phyloP scores from a whole-genome alignment of 2,888 invertebrate genomes.

The Griposia aprilina region DNA sequence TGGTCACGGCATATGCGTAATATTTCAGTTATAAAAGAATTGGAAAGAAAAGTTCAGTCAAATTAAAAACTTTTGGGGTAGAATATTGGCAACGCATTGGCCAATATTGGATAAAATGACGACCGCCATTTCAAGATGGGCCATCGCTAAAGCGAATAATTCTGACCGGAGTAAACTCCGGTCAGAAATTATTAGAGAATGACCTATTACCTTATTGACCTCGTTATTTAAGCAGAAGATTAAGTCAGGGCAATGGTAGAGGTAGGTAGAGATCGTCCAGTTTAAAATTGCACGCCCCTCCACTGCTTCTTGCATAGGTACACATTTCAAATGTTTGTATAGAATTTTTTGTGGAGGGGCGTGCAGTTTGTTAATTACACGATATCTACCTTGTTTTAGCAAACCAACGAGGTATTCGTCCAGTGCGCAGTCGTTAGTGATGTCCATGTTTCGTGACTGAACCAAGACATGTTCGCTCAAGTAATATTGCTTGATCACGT shows the following conservation, averaged over 20 bases:
- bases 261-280: too few relatives aligned
- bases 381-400: slow-evolving; percentile 81
- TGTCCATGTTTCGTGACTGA: slow-evolving; percentile 78
- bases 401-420: slow-evolving; percentile 82
- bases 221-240: too few relatives aligned
- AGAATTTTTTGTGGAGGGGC: too few relatives aligned
- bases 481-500: slow-evolving; percentile 79
- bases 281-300: too few relatives aligned
- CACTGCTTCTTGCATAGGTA: too few relatives aligned
- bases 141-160: too few relatives aligned
- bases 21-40: not conserved
- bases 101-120: not conserved
- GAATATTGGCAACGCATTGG: not conserved
- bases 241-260: too few relatives aligned
- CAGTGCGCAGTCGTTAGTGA: slow-evolving; percentile 80
- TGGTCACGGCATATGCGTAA: too few relatives aligned
- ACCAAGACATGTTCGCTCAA: slow-evolving; percentile 83
- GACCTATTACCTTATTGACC: too few relatives aligned
- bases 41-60: not conserved
- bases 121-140: not conserved
- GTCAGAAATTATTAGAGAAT: not conserved
- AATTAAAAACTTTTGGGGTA: not conserved
- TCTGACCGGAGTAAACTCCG: too few relatives aligned
- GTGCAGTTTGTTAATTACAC: too few relatives aligned
- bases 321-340: too few relatives aligned